Conservation (phyloP, 1,140 invertebrate genomes). For the Eupristina koningsbergeri region DNA sequence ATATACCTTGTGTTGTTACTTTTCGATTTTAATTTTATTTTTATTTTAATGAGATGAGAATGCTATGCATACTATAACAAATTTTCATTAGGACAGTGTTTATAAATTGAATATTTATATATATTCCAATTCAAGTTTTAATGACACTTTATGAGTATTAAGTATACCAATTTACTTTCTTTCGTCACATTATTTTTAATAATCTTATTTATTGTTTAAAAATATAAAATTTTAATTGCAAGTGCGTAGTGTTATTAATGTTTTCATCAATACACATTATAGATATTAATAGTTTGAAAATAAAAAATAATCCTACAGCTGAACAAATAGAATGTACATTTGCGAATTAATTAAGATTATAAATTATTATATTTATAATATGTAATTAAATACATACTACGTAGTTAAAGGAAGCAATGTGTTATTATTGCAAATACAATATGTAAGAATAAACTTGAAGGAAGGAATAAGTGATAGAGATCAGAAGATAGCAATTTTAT, state of each 20-base stretch:
- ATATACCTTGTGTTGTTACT: not conserved
- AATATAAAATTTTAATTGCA: too few relatives aligned
- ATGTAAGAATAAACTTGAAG: not conserved
- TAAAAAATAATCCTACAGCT: not conserved
- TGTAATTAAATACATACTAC: not conserved
- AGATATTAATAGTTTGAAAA: too few relatives aligned
- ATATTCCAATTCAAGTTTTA: too few relatives aligned
- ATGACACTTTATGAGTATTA: too few relatives aligned
- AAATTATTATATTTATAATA: not conserved
- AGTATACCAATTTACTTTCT: too few relatives aligned
- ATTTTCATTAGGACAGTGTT: not conserved
- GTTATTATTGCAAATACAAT: conserved; percentile 5
- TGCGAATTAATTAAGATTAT: not conserved
- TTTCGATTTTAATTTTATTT: not conserved
- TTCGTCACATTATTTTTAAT: not conserved
- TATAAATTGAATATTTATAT: too few relatives aligned
- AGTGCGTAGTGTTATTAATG: too few relatives aligned
- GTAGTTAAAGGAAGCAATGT: not conserved
- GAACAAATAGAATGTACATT: not conserved
- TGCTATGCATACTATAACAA: not conserved
- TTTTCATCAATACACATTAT: too few relatives aligned
- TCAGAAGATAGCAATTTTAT: not conserved
- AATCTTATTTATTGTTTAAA: not conserved
- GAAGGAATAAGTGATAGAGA: not conserved
- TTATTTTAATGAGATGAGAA: not conserved